Conservation (phyloP, 2,888 invertebrate genomes). For the Macaria liturata region DNA sequence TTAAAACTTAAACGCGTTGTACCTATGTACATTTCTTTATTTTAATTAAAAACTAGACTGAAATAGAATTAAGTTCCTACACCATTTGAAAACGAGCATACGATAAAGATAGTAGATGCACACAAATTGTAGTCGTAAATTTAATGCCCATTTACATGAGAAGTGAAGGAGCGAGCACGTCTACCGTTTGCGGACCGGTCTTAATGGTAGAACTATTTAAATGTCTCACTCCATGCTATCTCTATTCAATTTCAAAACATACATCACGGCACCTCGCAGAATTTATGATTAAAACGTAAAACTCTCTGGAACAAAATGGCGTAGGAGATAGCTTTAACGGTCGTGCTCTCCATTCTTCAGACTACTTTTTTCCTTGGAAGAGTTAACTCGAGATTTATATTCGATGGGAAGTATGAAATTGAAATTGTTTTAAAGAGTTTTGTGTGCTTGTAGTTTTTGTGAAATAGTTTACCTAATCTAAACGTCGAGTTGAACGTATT, state of each 20-base stretch:
- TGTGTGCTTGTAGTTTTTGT: constrained; percentile 3
- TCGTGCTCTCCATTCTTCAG: constrained; percentile 24
- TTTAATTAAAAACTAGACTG: too few relatives aligned
- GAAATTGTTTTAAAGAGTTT: constrained; percentile 16
- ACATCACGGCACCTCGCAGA: constrained; percentile 35
- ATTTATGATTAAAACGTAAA: constrained; percentile 49
- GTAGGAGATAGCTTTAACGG: constrained; percentile 29
- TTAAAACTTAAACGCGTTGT: too few relatives aligned
- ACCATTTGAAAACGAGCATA: constrained; percentile 48
- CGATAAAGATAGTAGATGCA: constrained; percentile 48
- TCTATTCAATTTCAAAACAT: constrained; percentile 64
- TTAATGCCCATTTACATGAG: constrained; percentile 63
- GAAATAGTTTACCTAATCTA: too few relatives aligned
- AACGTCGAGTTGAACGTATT: too few relatives aligned
- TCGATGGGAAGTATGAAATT: constrained; percentile 15
- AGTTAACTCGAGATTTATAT: constrained; percentile 26
- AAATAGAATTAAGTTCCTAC: too few relatives aligned
- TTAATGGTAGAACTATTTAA: constrained; percentile 72
- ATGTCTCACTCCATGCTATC: constrained; percentile 56
- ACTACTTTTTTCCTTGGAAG: constrained; percentile 21
- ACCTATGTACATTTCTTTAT: too few relatives aligned
- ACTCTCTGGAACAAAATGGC: constrained; percentile 31
- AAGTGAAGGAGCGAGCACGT: constrained; percentile 50
- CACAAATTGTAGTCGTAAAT: constrained; percentile 53
- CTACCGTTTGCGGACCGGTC: constrained; percentile 46